These are phyloP conservation scores for Tetanocera ferruginea DNA, from an alignment of 2,888 invertebrate species.

Conservation along the genomic window DNA sequence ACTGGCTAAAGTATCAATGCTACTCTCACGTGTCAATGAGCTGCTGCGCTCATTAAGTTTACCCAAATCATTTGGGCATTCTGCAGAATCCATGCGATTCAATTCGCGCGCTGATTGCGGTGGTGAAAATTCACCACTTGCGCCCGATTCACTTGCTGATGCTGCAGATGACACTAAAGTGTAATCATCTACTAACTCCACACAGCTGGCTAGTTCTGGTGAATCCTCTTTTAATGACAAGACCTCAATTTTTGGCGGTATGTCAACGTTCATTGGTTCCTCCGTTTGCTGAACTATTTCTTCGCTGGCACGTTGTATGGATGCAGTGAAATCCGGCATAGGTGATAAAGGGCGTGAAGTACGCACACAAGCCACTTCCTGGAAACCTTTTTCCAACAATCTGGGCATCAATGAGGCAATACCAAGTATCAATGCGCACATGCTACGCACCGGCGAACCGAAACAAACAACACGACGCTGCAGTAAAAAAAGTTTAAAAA, in stretches of 20 bases:
- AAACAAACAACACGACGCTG: conserved; percentile 92
- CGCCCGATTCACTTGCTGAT: conserved; percentile 52
- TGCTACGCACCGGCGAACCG: conserved; percentile 90
- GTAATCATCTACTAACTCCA: conserved; percentile 45
- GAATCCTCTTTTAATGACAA: conserved; percentile 40
- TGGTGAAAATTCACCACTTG: conserved; percentile 58
- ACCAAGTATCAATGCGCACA: conserved; percentile 89
- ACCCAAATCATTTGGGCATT: conserved; percentile 52
- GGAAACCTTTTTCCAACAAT: conserved; percentile 87
- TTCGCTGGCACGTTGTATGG: conserved; percentile 41
- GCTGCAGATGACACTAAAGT: conserved; percentile 55
- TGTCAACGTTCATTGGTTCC: conserved; percentile 40
- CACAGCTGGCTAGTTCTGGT: conserved; percentile 44
- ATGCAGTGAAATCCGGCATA: conserved; percentile 75
- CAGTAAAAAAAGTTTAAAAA: conserved; percentile 92
- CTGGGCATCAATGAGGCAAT: conserved; percentile 92
- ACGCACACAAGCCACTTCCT: conserved; percentile 85
- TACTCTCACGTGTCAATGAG: conserved; percentile 79
- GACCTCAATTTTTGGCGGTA: conserved; percentile 37
- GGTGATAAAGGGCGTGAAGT: conserved; percentile 81
- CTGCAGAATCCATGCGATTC: conserved; percentile 63
- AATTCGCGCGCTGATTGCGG: conserved; percentile 57
- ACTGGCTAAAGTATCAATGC: conserved; percentile 76
- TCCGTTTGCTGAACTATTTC: conserved; percentile 10
- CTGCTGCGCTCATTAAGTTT: conserved; percentile 61